phyloP scores from a whole-genome alignment of 2,113 vertebrate genomes.

The Tenrec ecaudatus region DNA sequence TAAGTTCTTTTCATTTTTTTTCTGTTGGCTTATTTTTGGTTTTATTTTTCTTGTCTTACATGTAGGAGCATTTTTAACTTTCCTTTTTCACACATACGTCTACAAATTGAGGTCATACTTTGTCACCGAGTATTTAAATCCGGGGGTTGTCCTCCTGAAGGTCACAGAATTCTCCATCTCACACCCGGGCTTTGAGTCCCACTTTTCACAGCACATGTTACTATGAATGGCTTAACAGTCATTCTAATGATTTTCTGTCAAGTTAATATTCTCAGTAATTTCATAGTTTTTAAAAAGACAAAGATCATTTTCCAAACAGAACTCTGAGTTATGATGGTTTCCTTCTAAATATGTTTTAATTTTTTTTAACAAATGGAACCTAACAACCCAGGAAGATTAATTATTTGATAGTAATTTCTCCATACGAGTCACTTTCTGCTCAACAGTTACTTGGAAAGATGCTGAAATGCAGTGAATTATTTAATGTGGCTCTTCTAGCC shows the following conservation, averaged over 20 bases:
- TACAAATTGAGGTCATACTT: not conserved
- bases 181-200: not conserved
- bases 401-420: slow-evolving; percentile 3
- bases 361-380: not conserved
- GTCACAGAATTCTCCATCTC: not conserved
- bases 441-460: not conserved
- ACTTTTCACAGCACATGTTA: not conserved
- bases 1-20: not conserved
- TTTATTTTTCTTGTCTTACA: not conserved
- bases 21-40: not conserved
- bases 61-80: not conserved
- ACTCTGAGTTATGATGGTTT: not conserved
- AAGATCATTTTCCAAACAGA: not conserved
- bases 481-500: no score
- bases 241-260: not conserved
- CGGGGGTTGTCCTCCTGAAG: not conserved
- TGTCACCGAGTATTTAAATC: not conserved
- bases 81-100: not conserved
- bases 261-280: slow-evolving; percentile 2
- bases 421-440: not conserved
- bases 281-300: slow-evolving; percentile 1
- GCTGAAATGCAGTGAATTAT: not conserved
- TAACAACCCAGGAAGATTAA: not conserved
- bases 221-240: not conserved
- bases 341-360: not conserved